Evolutionary conservation across 2,797 vertebrate genomes (phyloP).

Genomic region (Siniperca undulata): DNA sequence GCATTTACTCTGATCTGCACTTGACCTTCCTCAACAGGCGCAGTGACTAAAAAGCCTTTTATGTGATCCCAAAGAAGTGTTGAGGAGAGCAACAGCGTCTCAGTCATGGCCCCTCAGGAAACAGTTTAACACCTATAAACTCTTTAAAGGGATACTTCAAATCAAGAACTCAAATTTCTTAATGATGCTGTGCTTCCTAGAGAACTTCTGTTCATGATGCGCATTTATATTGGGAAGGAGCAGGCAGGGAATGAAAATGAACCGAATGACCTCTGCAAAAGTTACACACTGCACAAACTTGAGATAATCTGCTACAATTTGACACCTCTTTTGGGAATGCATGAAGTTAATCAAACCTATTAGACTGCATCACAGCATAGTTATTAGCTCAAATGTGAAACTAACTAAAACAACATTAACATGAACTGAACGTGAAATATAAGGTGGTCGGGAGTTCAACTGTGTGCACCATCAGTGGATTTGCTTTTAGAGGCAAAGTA

Average conservation of each 20-base stretch:
- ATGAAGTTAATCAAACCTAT: constrained; percentile 36
- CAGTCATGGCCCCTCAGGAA: constrained; percentile 48
- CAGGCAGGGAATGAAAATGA: constrained; percentile 52
- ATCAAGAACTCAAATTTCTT: constrained; percentile 59
- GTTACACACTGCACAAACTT: constrained; percentile 33
- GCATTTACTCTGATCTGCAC: constrained; percentile 72
- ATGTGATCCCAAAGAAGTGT: constrained; percentile 65
- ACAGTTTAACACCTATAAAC: constrained; percentile 65
- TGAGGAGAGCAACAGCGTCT: constrained; percentile 50
- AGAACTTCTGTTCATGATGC: constrained; percentile 52
- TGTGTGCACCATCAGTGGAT: not conserved
- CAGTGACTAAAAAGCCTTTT: constrained; percentile 70
- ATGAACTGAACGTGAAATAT: not conserved
- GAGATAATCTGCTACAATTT: constrained; percentile 44
- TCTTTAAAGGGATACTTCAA: constrained; percentile 68
- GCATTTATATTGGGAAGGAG: constrained; percentile 50
- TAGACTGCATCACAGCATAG: constrained; percentile 2
- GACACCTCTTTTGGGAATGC: constrained; percentile 24
- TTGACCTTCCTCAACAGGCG: constrained; percentile 76
- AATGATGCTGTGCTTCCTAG: constrained; percentile 24
- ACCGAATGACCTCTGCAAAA: constrained; percentile 60
- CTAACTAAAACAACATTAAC: constrained; percentile 6
- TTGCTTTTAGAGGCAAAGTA: not conserved
- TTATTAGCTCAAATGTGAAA: constrained; percentile 27
- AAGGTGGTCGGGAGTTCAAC: not conserved